Percentiles rank a stretch among this genome's conserved stretches.
Conservation (phyloP, 2,888 invertebrate species). For the Allygus modestus region DNA sequence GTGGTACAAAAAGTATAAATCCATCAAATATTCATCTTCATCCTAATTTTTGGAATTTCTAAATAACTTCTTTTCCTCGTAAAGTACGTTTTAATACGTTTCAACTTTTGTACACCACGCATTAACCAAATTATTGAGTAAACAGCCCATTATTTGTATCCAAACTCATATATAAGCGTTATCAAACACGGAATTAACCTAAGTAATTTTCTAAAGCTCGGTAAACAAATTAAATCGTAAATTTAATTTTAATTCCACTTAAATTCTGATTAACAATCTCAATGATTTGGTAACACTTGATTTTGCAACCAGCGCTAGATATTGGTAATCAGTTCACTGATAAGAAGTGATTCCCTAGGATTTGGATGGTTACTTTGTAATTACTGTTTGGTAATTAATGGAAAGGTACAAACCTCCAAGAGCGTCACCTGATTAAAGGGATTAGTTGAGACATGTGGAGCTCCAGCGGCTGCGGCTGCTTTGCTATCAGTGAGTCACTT, state of each 20-base stretch:
- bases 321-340: neutral
- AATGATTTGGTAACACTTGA: neutral
- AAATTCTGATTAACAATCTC: constrained; percentile 15
- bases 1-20: no score
- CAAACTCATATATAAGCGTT: neutral
- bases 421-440: neutral
- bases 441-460: neutral
- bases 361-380: constrained; percentile 4
- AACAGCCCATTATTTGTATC: no score
- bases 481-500: no score
- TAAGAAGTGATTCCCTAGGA: constrained; percentile 17
- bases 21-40: no score
- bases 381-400: constrained; percentile 29
- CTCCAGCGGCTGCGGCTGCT: no score
- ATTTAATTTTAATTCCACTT: constrained; percentile 31
- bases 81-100: no score
- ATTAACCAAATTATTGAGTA: no score
- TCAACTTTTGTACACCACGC: no score
- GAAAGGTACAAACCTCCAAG: neutral
- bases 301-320: constrained; percentile 34
- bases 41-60: no score
- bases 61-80: no score
- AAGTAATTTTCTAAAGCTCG: neutral
- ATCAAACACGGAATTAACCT: neutral
- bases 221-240: constrained; percentile 43